Evolutionary conservation across 2,797 vertebrate genomes (phyloP), one percentile per base, ranked within the genome.

Genomic region (Buceros bicornis): DNA sequence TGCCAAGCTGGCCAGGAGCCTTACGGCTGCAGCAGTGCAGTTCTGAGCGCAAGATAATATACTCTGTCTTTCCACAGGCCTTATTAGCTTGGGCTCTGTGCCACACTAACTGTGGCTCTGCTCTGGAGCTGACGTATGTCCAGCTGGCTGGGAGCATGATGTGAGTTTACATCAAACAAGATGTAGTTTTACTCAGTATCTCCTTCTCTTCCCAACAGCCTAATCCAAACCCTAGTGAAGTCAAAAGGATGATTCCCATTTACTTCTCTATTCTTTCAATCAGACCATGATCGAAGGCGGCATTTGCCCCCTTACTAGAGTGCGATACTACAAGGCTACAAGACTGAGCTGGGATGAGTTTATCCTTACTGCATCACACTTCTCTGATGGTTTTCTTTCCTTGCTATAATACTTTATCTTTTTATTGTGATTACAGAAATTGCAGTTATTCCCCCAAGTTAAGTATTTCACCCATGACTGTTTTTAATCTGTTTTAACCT

Each of bases 1-100:
- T 87, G 54, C 82, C 92, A 83, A 79, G 65, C 82, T 96, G 95
- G 77, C 86, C 93, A 83, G 69, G 45, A 88, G 85, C 72, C 69
- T 48, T 57, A 67, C 54, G 82, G 79, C 79, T 78, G 53, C 79
- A 93, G 69, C 50, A 62, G 58, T 20, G n/a, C 61, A 35, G 15
- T 50, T 89, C 13, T 69, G 82, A 48, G 85, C 15, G 87, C 21
- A 4, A 13, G 72, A 69, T 50, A 37, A 69, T 26, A 33, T 48
- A 31, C 47, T 78, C 76, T 87, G 85, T 50, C 58, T 79, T 86
- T 72, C n/a, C 7, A 4, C 57, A 54, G 72, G 45, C 72, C 47
- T 47, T 69, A 62, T 50, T 76, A 72, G 37, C 47, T 53, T 16
- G 0, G 93, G 87, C 90, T 81, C 29, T 10, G 48, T 67, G 95